Evolutionary conservation across 2,113 vertebrate genomes (phyloP), one percentile per base, ranked within the genome.

Genomic region (Triplophysa tibetana): DNA sequence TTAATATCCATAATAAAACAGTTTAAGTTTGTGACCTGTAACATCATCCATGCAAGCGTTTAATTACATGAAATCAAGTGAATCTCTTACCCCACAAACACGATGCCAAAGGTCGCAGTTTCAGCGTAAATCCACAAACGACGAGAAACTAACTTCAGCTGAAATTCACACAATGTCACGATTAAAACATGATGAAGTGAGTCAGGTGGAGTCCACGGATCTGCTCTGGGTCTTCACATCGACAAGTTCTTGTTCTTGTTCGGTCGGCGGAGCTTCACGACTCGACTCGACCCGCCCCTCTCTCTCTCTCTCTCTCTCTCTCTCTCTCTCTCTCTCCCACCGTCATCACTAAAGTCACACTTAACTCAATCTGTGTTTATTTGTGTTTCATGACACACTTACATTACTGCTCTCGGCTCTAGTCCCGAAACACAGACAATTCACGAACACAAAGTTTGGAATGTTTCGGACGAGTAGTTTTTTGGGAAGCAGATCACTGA

Each of bases 321-420:
- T 29, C 29, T 4, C 29, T 29, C 29, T 29, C 29, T 29, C 94
- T 92, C 81, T 92, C 91, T 91, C 91, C 93, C 86, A 84, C 87
- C 86, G 90, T 90, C 88, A 90, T 93, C 93, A 45, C 10, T 45
- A 45, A 52, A 14, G 14, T 91, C 93, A 91, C 93, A 91, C 91
- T 92, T 7, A 38, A 38, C 90, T 90, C 17, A 58, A n/a, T 82
- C 91, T 92, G 91, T 97, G 95, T 96, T 97, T 96, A 96, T 96
- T 95, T 94, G 92, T 96, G 96, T 97, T 97, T 97, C 93, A 95
- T 84, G 84, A 82, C 83, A 86, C 87, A 26, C 79, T 54, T 88
- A 83, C 85, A 87, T 89, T 83, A 87, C 85, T 89, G 87, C 50
- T 91, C 89, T 91, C 89, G 84, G 81, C 77, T 72, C 61, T 43